A percentile compares a stretch with the other conserved stretches of the same genome.
phyloP scores from a whole-genome alignment of 2,888 invertebrate species.

The Apotomis betuletana region DNA sequence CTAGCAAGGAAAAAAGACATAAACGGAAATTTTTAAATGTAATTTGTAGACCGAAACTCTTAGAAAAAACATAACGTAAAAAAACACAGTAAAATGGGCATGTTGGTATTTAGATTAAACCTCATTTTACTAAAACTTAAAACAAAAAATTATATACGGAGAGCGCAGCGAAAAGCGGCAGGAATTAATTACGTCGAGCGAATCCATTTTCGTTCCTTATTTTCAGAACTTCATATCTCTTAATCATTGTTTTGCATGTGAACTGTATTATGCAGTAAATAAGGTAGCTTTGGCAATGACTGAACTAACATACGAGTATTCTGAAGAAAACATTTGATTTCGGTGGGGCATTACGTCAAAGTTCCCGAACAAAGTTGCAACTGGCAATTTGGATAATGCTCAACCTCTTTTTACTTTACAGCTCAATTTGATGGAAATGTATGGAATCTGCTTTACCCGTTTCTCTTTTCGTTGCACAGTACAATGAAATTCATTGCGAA shows the following conservation, averaged over 20 bases:
- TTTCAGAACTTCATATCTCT: conserved; percentile 7
- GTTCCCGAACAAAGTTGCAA: conserved; percentile 38
- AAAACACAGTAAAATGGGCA: not conserved
- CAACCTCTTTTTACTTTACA: conserved; percentile 37
- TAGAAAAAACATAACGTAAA: not conserved
- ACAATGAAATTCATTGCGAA: conserved; percentile 12
- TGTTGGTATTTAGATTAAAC: not conserved
- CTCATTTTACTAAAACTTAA: not conserved
- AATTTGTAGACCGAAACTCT: not conserved
- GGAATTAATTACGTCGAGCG: conserved; percentile 37
- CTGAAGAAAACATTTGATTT: conserved; percentile 16
- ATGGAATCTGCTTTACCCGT: conserved; percentile 6
- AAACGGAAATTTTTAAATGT: not conserved
- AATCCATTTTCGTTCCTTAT: conserved; percentile 30
- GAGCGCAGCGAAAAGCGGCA: conserved; percentile 29
- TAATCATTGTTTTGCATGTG: not conserved
- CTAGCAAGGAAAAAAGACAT: not conserved
- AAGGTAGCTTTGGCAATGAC: conserved; percentile 1
- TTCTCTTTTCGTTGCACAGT: conserved; percentile 14
- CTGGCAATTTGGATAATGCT: conserved; percentile 37
- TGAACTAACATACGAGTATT: conserved; percentile 13
- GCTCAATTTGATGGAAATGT: conserved; percentile 36
- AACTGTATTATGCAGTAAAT: not conserved
- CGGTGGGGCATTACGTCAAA: conserved; percentile 30
- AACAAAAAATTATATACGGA: conserved; percentile 11